A percentile compares a stretch with the other conserved stretches of the same genome.
Evolutionary conservation across 2,888 invertebrate genomes (phyloP).

Genomic region (Apoda limacodes): DNA sequence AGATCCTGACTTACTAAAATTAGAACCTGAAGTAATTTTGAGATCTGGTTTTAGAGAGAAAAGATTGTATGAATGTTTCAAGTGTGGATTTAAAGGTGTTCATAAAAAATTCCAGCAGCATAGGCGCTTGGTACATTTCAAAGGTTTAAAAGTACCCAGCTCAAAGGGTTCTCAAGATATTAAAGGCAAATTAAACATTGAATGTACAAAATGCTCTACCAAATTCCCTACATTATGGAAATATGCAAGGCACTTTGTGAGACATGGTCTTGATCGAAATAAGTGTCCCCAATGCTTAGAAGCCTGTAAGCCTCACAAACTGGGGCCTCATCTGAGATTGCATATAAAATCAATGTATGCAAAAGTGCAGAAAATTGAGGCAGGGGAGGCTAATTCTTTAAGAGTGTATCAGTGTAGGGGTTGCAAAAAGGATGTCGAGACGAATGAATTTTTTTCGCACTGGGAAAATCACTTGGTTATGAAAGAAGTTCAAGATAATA

Average conservation of each 20-base stretch:
- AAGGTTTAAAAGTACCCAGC: too few relatives aligned
- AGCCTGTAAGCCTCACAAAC: rapidly evolving
- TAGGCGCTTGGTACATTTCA: too few relatives aligned
- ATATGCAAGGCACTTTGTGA: slow-evolving; percentile 26
- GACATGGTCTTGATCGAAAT: slow-evolving; percentile 15
- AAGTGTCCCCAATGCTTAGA: slow-evolving; percentile 28
- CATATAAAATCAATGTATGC: slow-evolving; percentile 25
- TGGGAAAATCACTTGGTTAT: slow-evolving; percentile 32
- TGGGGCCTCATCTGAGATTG: slow-evolving; percentile 18
- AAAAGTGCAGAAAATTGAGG: slow-evolving; percentile 10
- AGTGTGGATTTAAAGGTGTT: too few relatives aligned
- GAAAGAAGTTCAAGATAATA: background rate
- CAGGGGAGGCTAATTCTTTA: rapidly evolving
- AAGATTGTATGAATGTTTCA: too few relatives aligned
- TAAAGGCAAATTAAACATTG: too few relatives aligned
- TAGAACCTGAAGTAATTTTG: too few relatives aligned
- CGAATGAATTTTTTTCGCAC: slow-evolving; percentile 23
- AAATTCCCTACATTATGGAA: slow-evolving; percentile 11
- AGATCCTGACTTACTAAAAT: too few relatives aligned
- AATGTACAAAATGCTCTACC: slow-evolving; percentile 23
- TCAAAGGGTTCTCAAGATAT: too few relatives aligned
- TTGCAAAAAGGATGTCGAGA: slow-evolving; percentile 12
- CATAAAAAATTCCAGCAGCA: too few relatives aligned
- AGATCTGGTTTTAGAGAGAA: too few relatives aligned
- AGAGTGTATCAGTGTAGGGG: slow-evolving; percentile 23